Evolutionary conservation across 2,888 invertebrate species (phyloP).

Genomic region (Drosophila eohydei): DNA sequence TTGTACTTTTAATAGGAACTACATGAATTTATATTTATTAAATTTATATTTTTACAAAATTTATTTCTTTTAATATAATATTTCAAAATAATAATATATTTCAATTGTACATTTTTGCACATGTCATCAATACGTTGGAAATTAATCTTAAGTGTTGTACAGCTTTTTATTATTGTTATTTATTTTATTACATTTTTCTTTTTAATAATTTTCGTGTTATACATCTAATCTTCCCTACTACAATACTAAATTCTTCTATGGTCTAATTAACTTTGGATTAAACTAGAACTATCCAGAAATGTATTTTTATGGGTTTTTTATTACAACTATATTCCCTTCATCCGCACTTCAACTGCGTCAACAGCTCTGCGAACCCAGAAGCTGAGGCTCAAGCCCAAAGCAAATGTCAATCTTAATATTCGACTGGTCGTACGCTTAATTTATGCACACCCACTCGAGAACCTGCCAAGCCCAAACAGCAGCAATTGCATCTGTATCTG

Average conservation of each 20-base stretch:
- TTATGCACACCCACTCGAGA: slow-evolving; percentile 62
- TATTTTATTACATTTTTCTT: too few species aligned
- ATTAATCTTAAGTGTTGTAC: too few species aligned
- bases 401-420: slow-evolving; percentile 36
- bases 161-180: too few species aligned
- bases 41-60: too few species aligned
- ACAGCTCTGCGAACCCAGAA: neutral
- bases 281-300: neutral
- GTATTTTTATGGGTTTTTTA: neutral
- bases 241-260: neutral
- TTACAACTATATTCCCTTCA: neutral
- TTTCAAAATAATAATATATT: too few species aligned
- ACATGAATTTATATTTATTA: neutral
- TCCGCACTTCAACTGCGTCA: neutral
- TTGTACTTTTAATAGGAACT: neutral
- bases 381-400: slow-evolving; percentile 1
- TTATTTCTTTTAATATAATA: too few species aligned
- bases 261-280: neutral
- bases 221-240: too few species aligned
- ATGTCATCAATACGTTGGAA: too few species aligned
- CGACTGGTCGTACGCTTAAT: slow-evolving; percentile 34
- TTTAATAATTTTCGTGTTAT: too few species aligned
- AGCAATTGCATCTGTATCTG: slow-evolving; percentile 15
- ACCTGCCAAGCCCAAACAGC: slow-evolving; percentile 26
- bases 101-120: too few species aligned